Evolutionary conservation across 1,140 invertebrate genomes (phyloP).

Genomic region (Eriosoma lanigerum): DNA sequence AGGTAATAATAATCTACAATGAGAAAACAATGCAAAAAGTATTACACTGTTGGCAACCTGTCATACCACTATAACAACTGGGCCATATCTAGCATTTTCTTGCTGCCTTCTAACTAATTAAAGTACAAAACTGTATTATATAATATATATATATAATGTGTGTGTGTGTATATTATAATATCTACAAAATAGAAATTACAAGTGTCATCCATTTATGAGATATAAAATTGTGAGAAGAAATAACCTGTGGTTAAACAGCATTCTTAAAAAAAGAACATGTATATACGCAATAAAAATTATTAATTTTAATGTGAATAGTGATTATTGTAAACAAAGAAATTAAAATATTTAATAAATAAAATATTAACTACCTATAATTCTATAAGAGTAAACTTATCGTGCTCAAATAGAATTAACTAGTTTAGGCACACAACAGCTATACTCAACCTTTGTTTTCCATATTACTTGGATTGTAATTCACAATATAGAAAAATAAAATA

Average conservation of each 20-base stretch:
- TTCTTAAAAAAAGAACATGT: not conserved
- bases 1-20: not conserved
- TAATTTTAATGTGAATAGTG: too few species aligned
- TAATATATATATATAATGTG: not conserved
- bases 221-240: not conserved
- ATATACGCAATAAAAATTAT: not conserved
- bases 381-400: too few species aligned
- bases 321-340: not conserved
- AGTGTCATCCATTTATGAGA: not conserved
- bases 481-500: too few species aligned
- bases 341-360: not conserved
- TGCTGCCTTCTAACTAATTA: not conserved
- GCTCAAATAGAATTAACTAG: too few species aligned
- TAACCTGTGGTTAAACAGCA: not conserved
- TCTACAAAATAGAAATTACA: slow-evolving; percentile 6
- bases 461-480: too few species aligned
- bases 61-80: slow-evolving; percentile 11
- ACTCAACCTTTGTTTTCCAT: too few species aligned
- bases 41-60: slow-evolving; percentile 23
- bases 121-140: not conserved
- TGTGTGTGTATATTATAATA: not conserved
- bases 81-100: slow-evolving; percentile 37
- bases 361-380: not conserved
- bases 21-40: slow-evolving; percentile 32
- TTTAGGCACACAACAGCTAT: too few species aligned